Conservation (phyloP, 2,888 invertebrate genomes). For the Scrobipalpa atriplicella region DNA sequence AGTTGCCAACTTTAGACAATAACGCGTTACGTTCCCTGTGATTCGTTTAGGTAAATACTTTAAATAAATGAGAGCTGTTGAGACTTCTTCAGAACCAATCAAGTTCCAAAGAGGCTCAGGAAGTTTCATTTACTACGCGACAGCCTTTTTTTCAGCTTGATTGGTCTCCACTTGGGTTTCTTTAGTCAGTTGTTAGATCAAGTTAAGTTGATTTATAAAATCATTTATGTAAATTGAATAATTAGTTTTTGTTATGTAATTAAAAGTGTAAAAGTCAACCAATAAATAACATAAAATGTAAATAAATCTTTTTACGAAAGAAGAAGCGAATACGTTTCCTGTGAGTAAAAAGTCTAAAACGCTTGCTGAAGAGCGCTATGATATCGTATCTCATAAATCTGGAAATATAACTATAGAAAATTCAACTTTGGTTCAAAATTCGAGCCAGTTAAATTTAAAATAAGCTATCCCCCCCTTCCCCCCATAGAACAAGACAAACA, state of each 20-base stretch:
- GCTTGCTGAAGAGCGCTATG: no score
- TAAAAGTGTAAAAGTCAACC: no score
- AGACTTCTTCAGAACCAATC: constrained; percentile 9
- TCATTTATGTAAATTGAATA: neutral
- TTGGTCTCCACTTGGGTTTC: no score
- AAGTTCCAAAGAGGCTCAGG: neutral
- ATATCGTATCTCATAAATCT: neutral
- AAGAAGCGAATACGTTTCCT: no score
- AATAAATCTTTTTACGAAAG: no score
- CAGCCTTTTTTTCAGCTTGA: neutral
- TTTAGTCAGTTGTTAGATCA: no score
- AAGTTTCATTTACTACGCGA: neutral
- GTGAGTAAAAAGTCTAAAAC: no score
- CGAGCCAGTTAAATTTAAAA: constrained; percentile 14
- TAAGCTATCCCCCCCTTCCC: constrained; percentile 36
- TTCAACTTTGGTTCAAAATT: neutral
- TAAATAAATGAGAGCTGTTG: constrained; percentile 11
- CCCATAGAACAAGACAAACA: constrained; percentile 60
- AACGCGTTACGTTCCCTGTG: constrained; percentile 45
- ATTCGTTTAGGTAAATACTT: constrained; percentile 42
- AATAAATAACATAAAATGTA: no score
- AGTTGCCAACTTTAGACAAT: constrained; percentile 59
- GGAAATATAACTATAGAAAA: neutral
- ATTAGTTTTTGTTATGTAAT: no score
- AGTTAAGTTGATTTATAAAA: neutral